Conservation (phyloP, 2,888 invertebrate species). For the Koerneria pararmatus region DNA sequence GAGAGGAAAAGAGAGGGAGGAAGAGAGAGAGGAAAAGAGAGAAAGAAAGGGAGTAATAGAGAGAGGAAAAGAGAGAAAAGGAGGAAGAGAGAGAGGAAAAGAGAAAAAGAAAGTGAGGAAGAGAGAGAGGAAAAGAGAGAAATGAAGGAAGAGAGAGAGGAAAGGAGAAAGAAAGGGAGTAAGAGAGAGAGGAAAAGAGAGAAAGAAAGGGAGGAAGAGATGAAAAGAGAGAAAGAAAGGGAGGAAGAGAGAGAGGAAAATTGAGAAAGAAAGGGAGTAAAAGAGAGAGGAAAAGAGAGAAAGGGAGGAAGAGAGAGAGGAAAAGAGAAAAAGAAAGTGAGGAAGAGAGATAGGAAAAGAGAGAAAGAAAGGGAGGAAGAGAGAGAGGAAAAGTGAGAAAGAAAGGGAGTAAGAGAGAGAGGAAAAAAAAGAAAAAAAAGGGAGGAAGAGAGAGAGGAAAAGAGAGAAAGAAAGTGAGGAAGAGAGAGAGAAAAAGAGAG, state of each 20-base stretch:
- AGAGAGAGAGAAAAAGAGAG: neutral
- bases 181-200: neutral
- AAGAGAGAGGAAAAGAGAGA: too few relatives aligned
- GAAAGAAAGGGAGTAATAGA: neutral
- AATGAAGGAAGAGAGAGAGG: too few relatives aligned
- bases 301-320: neutral
- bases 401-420: neutral
- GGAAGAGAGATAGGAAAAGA: neutral
- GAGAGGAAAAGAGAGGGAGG: neutral
- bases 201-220: too few relatives aligned
- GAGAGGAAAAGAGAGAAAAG: neutral
- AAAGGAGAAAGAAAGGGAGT: neutral
- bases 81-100: neutral
- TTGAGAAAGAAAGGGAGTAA: neutral
- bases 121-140: too few relatives aligned
- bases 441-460: neutral
- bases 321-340: neutral
- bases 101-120: too few relatives aligned
- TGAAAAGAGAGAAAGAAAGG: neutral
- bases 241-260: neutral
- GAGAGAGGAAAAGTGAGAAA: neutral
- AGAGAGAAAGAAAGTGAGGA: neutral
- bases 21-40: slow-evolving; percentile 1
- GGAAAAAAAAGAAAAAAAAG: neutral
- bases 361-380: too few relatives aligned